Evolutionary conservation across 1,140 invertebrate species (phyloP).

Genomic region (Campoletis sonorensis): DNA sequence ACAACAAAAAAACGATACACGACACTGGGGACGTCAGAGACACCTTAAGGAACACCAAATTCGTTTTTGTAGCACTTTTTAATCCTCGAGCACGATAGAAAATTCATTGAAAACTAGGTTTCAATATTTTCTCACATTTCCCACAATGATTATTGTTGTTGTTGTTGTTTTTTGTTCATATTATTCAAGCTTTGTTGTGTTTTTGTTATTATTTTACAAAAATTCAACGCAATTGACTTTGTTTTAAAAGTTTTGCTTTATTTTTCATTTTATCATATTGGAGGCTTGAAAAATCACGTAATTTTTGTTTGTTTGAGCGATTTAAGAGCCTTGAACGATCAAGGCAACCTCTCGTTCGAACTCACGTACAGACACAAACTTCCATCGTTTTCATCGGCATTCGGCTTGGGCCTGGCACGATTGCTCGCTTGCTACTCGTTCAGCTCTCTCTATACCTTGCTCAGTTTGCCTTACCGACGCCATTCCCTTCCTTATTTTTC

Average conservation of each 20-base stretch:
- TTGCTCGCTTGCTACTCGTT: not conserved
- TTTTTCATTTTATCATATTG: no score
- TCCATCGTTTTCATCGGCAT: slow-evolving; percentile 56
- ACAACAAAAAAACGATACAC: no score
- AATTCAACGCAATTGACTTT: no score
- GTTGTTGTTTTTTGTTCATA: no score
- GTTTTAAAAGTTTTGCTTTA: no score
- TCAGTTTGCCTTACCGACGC: slow-evolving; percentile 48
- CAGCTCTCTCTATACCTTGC: not conserved
- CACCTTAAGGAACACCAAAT: no score
- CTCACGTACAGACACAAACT: slow-evolving; percentile 57
- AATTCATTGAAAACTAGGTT: no score
- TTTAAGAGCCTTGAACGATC: slow-evolving; percentile 1
- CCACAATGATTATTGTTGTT: no score
- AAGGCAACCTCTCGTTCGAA: slow-evolving; percentile 48
- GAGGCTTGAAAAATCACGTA: not conserved
- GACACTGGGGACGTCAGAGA: no score
- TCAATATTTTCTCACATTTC: no score
- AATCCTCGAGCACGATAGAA: no score
- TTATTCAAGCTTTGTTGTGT: not conserved
- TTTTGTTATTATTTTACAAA: not conserved
- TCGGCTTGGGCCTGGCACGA: slow-evolving; percentile 48
- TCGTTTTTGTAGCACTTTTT: no score
- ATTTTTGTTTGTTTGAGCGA: not conserved
- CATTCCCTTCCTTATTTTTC: slow-evolving; percentile 55